Evolutionary conservation across 2,888 invertebrate genomes (phyloP), one percentile per base, ranked within the genome.

Genomic region (Conchocele bisecta): DNA sequence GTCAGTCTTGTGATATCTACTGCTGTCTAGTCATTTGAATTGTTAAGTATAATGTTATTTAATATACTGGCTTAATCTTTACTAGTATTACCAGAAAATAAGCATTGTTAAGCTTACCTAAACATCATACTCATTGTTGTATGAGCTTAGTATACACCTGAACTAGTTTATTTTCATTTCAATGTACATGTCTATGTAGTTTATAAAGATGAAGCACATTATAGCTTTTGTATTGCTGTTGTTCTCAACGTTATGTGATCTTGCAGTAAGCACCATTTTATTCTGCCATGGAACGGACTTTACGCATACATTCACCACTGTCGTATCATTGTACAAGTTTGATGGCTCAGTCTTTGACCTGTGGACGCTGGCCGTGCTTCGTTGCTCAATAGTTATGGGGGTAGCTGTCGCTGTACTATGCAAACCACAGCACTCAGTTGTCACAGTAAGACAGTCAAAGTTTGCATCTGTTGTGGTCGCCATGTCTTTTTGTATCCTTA

Each of bases 271-370:
- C 3, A 81, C 82, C 11, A 59, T 81, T 11, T 57, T 82, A 2
- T 82, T 75, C 64, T 73, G 75, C 20, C 83, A 82, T 65, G 80
- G 82, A n/a, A 60, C 65, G 22, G 54, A 81, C 20, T 82, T 82
- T 50, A 37, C 48, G 1, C 20, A 57, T 20, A 68, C 72, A 26
- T 83, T 83, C 31, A 28, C 63, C 17, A 35, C 22, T 5, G 75
- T 64, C 53, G 50, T 81, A 33, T 61, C 72, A 20, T 33, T 56
- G 13, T 84, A 72, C 57, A 42, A 39, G 17, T 73, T 82, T 44
- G 41, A 59, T 3, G 54, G 41, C 2, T 86, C 86, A 2, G 50
- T 83, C 37, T 74, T 85, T 63, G 87, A 88, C 48, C 39, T 86
- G 37, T 87, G 86, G 85, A 51, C 67, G 17, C 59, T 83, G 24